Evolutionary conservation across 2,113 vertebrate species (phyloP).

Genomic region (Solenodon paradoxus): DNA sequence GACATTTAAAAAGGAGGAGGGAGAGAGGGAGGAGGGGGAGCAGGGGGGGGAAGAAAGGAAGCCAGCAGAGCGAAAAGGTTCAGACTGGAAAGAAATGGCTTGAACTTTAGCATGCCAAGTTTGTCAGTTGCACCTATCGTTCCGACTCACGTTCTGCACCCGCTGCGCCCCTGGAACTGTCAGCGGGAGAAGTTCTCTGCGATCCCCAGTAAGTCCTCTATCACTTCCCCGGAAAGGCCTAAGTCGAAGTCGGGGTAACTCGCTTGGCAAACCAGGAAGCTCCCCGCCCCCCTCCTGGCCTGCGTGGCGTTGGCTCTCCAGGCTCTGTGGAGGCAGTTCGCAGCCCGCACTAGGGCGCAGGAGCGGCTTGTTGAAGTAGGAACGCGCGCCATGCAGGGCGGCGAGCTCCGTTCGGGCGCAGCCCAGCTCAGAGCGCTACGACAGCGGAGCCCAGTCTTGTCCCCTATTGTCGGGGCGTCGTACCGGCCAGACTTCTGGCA

Average conservation of each 20-base stretch:
- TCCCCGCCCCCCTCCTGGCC: background rate
- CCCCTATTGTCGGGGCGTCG: background rate
- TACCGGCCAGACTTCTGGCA: background rate
- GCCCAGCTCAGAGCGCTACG: background rate
- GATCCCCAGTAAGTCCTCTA: background rate
- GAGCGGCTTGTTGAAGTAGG: background rate
- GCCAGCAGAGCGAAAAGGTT: background rate
- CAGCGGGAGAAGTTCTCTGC: slow-evolving; percentile 50
- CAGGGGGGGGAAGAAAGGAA: background rate
- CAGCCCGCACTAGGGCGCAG: background rate
- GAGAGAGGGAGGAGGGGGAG: background rate
- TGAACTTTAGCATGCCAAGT: slow-evolving; percentile 39
- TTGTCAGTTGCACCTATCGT: background rate
- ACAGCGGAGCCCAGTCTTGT: background rate
- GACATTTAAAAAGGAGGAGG: slow-evolving; percentile 55
- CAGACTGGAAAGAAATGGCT: slow-evolving; percentile 19
- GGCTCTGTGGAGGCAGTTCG: background rate
- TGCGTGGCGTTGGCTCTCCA: background rate
- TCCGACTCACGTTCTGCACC: background rate
- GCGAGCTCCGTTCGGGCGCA: background rate
- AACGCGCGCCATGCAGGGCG: background rate
- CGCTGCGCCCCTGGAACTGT: background rate
- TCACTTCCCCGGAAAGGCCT: background rate
- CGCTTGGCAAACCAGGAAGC: background rate
- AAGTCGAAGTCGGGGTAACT: background rate